Evolutionary conservation across 1,140 invertebrate species (phyloP).

Genomic region (Copidosoma floridanum): DNA sequence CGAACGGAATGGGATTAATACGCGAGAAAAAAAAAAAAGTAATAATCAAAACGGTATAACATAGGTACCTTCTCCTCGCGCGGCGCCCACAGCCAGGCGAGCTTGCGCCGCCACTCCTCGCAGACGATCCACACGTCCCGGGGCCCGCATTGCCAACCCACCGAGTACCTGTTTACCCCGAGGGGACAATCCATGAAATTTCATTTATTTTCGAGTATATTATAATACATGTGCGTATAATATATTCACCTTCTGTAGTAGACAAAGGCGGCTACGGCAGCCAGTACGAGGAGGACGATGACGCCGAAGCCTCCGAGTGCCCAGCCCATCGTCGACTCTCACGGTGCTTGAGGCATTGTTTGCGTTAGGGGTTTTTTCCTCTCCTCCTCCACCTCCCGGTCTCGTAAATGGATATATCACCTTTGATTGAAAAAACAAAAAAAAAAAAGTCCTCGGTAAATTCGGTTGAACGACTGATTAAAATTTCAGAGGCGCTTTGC

Average conservation of each 20-base stretch:
- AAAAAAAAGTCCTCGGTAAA: too few relatives aligned
- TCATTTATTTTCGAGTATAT: too few relatives aligned
- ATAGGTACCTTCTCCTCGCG: conserved; percentile 50
- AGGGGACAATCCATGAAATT: too few relatives aligned
- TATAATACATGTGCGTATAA: too few relatives aligned
- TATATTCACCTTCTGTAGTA: conserved; percentile 43
- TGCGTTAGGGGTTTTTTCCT: too few relatives aligned
- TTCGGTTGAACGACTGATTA: too few relatives aligned
- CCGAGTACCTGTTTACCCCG: conserved; percentile 38
- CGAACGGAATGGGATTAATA: background rate
- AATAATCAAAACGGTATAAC: background rate
- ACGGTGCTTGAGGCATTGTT: too few relatives aligned
- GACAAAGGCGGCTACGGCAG: conserved; percentile 39
- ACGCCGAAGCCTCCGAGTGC: conserved; percentile 43
- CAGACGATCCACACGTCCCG: conserved; percentile 51
- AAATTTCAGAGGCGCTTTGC: too few relatives aligned
- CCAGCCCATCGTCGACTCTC: conserved; percentile 46
- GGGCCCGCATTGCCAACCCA: conserved; percentile 45
- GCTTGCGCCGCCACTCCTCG: conserved; percentile 51
- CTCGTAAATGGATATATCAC: too few relatives aligned
- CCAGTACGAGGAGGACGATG: conserved; percentile 40
- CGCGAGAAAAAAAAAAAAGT: background rate
- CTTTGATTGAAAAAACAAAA: too few relatives aligned
- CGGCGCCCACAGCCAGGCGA: conserved; percentile 53
- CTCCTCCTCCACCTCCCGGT: too few relatives aligned